phyloP scores from a whole-genome alignment of 2,888 invertebrate genomes.

The Mechanitis mazaeus region DNA sequence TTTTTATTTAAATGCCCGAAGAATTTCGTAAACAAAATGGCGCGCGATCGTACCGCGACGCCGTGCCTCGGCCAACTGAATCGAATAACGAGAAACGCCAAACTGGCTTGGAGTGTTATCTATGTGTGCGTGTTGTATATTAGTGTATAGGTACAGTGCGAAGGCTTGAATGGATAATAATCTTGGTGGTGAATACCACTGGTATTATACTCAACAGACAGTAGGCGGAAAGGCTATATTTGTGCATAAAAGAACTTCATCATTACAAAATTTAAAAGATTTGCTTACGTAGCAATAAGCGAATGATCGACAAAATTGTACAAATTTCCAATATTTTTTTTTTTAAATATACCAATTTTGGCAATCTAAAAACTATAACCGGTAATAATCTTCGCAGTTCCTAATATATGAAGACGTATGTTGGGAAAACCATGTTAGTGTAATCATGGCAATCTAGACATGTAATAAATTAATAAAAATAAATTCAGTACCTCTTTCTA shows the following conservation, averaged over 20 bases:
- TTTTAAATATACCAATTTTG: too few species aligned
- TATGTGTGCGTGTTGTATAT: slow-evolving; percentile 36
- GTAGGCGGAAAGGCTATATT: slow-evolving; percentile 47
- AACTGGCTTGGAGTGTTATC: slow-evolving; percentile 53
- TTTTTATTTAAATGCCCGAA: slow-evolving; percentile 55
- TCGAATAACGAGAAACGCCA: slow-evolving; percentile 60
- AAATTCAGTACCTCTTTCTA: too few species aligned
- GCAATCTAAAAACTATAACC: too few species aligned
- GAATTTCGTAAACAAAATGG: slow-evolving; percentile 56
- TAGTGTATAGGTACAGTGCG: slow-evolving; percentile 27
- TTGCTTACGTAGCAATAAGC: not conserved
- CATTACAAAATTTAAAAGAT: not conserved
- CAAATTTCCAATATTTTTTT: too few species aligned
- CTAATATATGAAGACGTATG: too few species aligned
- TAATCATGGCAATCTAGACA: too few species aligned
- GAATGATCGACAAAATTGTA: not conserved
- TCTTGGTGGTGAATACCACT: slow-evolving; percentile 32
- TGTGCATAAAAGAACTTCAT: slow-evolving; percentile 10
- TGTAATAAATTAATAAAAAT: too few species aligned
- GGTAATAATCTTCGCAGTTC: too few species aligned
- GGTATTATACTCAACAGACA: slow-evolving; percentile 42
- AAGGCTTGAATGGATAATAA: slow-evolving; percentile 62
- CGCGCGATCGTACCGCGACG: slow-evolving; percentile 64
- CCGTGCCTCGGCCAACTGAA: slow-evolving; percentile 72
- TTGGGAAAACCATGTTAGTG: too few species aligned